Conservation (phyloP, 1,140 invertebrate species). For the Phymorhynchus buccinoides region DNA sequence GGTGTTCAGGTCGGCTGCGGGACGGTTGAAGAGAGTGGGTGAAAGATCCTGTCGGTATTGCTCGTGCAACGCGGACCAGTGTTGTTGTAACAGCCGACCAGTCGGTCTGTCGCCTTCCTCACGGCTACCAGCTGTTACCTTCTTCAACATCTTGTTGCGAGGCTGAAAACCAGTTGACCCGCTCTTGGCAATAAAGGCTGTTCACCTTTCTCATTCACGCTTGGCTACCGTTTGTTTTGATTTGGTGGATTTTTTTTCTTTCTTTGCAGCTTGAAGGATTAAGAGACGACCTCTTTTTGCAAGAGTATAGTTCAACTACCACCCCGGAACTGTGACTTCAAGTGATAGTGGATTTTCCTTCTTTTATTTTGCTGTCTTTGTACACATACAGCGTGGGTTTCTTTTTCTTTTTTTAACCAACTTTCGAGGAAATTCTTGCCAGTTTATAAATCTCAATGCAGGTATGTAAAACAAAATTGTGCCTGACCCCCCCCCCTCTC, state of each 20-base stretch:
- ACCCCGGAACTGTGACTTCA: not conserved
- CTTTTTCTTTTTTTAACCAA: slow-evolving; percentile 38
- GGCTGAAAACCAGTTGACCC: not conserved
- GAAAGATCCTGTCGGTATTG: slow-evolving; percentile 25
- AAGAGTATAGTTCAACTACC: not conserved
- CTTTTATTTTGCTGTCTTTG: not conserved
- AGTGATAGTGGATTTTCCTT: not conserved
- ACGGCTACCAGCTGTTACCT: slow-evolving; percentile 32
- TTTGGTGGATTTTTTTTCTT: not conserved
- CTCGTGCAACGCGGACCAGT: slow-evolving; percentile 29
- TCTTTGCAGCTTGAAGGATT: not conserved
- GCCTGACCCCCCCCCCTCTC: no score
- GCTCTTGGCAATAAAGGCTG: no score
- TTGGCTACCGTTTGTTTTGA: not conserved
- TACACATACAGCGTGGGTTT: slow-evolving; percentile 5
- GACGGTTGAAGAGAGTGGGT: slow-evolving; percentile 26
- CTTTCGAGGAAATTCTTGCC: not conserved
- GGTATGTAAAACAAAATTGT: slow-evolving; percentile 53
- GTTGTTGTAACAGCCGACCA: slow-evolving; percentile 23
- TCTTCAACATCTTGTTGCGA: not conserved
- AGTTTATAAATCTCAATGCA: slow-evolving; percentile 48
- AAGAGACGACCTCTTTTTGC: not conserved
- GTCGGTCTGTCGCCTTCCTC: not conserved
- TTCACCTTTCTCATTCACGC: not conserved
- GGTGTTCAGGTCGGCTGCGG: slow-evolving; percentile 43